Percentiles rank a stretch among this genome's conserved stretches.
Evolutionary conservation across 1,140 invertebrate species (phyloP).

Genomic region (Pissodes strobi): DNA sequence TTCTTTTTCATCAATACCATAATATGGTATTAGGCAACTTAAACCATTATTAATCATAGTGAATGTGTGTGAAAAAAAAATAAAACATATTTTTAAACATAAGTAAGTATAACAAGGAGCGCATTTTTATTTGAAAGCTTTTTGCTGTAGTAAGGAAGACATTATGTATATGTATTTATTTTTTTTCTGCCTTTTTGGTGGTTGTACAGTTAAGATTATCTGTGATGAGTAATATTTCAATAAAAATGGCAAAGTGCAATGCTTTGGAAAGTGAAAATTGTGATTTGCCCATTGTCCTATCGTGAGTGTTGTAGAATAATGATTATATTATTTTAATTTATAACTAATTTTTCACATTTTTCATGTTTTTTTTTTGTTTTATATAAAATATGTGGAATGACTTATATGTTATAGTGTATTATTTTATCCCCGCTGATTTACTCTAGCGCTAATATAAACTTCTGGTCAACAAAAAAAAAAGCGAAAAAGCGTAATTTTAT

Average conservation of each 20-base stretch:
- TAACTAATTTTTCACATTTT: conserved; percentile 52
- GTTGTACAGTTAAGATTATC: conserved; percentile 48
- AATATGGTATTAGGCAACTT: too few relatives aligned
- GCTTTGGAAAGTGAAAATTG: conserved; percentile 51
- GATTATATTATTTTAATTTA: conserved; percentile 39
- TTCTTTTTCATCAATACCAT: too few relatives aligned
- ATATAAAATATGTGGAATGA: conserved; percentile 45
- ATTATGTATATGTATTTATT: conserved; percentile 34
- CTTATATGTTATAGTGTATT: neutral
- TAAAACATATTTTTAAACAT: conserved; percentile 33
- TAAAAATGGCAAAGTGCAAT: conserved; percentile 52
- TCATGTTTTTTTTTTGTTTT: conserved; percentile 46
- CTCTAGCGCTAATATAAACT: too few relatives aligned
- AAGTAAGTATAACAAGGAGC: conserved; percentile 1
- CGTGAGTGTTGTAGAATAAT: conserved; percentile 37
- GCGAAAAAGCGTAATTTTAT: too few relatives aligned
- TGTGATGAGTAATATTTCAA: conserved; percentile 49
- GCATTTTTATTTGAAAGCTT: conserved; percentile 26
- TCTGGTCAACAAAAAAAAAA: too few relatives aligned
- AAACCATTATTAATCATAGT: too few relatives aligned
- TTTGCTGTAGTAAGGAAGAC: conserved; percentile 9
- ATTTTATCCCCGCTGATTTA: too few relatives aligned
- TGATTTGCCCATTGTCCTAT: conserved; percentile 54
- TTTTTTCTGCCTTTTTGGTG: conserved; percentile 24
- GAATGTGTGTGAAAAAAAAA: conserved; percentile 5